Conservation (phyloP, 23 tunicate species). For the Halocynthia aurantium region DNA sequence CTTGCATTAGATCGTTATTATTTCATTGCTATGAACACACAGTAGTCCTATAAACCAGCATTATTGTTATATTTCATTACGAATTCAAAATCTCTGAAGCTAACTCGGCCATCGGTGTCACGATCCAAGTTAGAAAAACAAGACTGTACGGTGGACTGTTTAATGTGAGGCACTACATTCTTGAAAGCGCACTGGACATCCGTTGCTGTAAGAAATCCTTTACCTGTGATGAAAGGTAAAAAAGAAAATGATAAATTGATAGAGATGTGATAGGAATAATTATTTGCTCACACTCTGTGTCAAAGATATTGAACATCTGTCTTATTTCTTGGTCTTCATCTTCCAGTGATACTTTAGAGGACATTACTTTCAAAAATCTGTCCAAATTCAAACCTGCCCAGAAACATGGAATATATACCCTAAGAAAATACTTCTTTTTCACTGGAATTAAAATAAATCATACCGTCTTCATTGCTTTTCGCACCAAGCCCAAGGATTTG, state of each 20-base stretch:
- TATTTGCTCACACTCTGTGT: slow-evolving; percentile 29
- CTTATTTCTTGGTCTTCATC: slow-evolving; percentile 41
- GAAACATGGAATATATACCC: background rate
- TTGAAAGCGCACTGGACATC: slow-evolving; percentile 62
- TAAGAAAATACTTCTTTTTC: background rate
- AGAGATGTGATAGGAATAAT: background rate
- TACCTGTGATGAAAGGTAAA: slow-evolving; percentile 5
- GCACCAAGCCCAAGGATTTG: slow-evolving; percentile 41
- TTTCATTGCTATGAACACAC: too few species aligned
- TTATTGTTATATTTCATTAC: slow-evolving; percentile 27
- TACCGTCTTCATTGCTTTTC: background rate
- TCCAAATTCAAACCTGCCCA: slow-evolving; percentile 23
- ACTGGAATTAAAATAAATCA: background rate
- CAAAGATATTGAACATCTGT: slow-evolving; percentile 60
- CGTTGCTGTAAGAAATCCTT: slow-evolving; percentile 63
- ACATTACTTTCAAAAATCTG: slow-evolving; percentile 47
- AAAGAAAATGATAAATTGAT: background rate
- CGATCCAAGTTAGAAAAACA: slow-evolving; percentile 43
- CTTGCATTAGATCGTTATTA: too few species aligned
- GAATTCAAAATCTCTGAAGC: slow-evolving; percentile 65
- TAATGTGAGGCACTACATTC: slow-evolving; percentile 45
- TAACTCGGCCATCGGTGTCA: slow-evolving; percentile 40
- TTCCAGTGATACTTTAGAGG: slow-evolving; percentile 7
- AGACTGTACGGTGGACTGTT: slow-evolving; percentile 35
- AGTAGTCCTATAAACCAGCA: too few species aligned